Base-by-base conservation (phyloP, 2,113 vertebrate species). In the Saccopteryx leptura region DNA sequence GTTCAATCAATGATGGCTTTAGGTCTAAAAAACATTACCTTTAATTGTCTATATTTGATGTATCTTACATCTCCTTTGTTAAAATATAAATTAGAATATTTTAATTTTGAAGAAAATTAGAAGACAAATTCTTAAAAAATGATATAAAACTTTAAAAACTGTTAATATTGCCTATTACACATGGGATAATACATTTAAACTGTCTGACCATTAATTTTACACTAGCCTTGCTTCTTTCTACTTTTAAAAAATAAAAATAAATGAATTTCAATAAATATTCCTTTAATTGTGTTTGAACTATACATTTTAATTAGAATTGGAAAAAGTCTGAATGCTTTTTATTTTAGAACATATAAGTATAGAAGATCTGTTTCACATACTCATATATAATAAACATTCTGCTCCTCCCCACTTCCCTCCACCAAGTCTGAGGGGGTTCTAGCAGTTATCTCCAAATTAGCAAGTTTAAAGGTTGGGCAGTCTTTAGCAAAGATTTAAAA, bases 1-100 rank as follows among this genome's bases (percentile, higher is more conserved):
- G 98, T 97, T 96, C 96, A 98, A 96, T 97, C 96, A 95, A 97
- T 95, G 91, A 83, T 98, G 95, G 97, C 97, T 98, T 96, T 95
- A 97, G 94, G 72, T 95, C 97, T 98, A 88, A 97, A 93, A 97
- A 96, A 97, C 97, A 97, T 96, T 93, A 93, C 61, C 26, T 97
- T 82, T 72, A 93, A 96, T 97, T 39, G 69, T 75, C 88, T 95
- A 97, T 98, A 87, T 96, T 96, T 92, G 95, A 95, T 95, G 95
- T 96, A 98, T 65, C 94, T 98, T 93, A 95, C 28, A 98, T 88
- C 96, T 97, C 90, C 48, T 97, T 94, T 97, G 90, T 95, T 87
- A 94, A 96, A 97, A 95, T 96, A 78, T 95, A 97, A 96, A 84
- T 95, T 94, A 92, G 69, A 96, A 80, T 95, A 88, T 93, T 94